Percentiles rank a stretch among this genome's conserved stretches.
phyloP scores from a whole-genome alignment of 2,888 invertebrate species.

The Idaea aversata region DNA sequence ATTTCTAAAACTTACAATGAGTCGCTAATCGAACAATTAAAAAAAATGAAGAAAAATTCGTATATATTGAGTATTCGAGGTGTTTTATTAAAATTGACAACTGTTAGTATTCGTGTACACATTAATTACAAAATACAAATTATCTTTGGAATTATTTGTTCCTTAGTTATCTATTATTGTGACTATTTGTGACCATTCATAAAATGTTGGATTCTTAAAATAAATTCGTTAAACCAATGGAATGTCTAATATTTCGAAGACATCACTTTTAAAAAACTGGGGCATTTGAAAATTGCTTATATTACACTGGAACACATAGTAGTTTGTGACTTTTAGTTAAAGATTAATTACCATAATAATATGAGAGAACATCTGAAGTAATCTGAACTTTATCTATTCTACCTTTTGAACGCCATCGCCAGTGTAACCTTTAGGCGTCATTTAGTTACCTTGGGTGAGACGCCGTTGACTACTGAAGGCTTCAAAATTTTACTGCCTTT shows the following conservation, averaged over 20 bases:
- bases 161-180: not conserved
- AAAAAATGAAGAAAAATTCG: constrained; percentile 13
- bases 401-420: too few relatives aligned
- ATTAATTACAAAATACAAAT: not conserved
- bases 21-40: constrained; percentile 10
- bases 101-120: not conserved
- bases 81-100: not conserved
- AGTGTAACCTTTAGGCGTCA: too few relatives aligned
- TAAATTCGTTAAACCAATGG: not conserved
- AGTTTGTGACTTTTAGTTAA: not conserved
- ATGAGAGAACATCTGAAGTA: not conserved
- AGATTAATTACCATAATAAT: not conserved
- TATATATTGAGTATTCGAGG: not conserved
- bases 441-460: too few relatives aligned
- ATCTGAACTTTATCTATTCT: too few relatives aligned
- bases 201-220: not conserved
- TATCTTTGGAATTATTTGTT: not conserved
- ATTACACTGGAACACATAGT: not conserved
- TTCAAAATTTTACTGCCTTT: too few relatives aligned
- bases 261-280: not conserved
- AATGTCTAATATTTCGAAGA: not conserved
- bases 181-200: not conserved
- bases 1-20: not conserved
- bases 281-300: not conserved
- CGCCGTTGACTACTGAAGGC: too few relatives aligned